Evolutionary conservation across 2,888 invertebrate species (phyloP).

Genomic region (Ganaspis brasiliensis): DNA sequence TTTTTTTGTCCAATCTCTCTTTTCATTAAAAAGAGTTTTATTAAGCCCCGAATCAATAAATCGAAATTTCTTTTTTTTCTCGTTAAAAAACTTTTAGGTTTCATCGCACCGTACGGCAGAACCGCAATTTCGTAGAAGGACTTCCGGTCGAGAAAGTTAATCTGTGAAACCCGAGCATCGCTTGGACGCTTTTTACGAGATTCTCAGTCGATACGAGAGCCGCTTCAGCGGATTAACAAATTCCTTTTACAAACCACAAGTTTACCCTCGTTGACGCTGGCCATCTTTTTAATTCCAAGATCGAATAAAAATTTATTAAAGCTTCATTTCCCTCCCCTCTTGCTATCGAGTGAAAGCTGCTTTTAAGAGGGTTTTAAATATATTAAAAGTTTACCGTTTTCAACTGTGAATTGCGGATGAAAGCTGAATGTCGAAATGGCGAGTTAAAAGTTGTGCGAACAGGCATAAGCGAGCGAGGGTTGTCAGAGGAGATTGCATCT

Average conservation of each 20-base stretch:
- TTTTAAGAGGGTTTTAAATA: slow-evolving; percentile 66
- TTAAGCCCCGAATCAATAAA: neutral
- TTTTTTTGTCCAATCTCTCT: too few species aligned
- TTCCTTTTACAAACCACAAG: slow-evolving; percentile 9
- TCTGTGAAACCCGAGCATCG: slow-evolving; percentile 61
- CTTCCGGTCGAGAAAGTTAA: slow-evolving; percentile 64
- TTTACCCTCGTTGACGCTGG: slow-evolving; percentile 52
- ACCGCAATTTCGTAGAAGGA: slow-evolving; percentile 53
- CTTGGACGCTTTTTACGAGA: slow-evolving; percentile 54
- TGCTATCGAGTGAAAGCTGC: neutral
- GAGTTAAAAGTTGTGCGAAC: slow-evolving; percentile 33
- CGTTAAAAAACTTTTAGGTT: slow-evolving; percentile 3
- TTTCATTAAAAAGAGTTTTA: neutral
- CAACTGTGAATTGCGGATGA: slow-evolving; percentile 1
- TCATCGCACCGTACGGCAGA: slow-evolving; percentile 25
- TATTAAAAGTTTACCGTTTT: slow-evolving; percentile 68
- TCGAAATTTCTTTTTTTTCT: too few species aligned
- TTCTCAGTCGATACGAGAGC: slow-evolving; percentile 40
- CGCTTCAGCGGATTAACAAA: slow-evolving; percentile 5
- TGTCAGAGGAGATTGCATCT: slow-evolving; percentile 22
- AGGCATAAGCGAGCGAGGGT: slow-evolving; percentile 19
- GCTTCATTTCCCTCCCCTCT: slow-evolving; percentile 36
- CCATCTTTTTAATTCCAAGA: slow-evolving; percentile 66
- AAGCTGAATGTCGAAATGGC: slow-evolving; percentile 33
- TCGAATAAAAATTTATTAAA: slow-evolving; percentile 72